Base-by-base conservation (phyloP, 2,888 invertebrate species). In the Pristionchus arcanus region DNA sequence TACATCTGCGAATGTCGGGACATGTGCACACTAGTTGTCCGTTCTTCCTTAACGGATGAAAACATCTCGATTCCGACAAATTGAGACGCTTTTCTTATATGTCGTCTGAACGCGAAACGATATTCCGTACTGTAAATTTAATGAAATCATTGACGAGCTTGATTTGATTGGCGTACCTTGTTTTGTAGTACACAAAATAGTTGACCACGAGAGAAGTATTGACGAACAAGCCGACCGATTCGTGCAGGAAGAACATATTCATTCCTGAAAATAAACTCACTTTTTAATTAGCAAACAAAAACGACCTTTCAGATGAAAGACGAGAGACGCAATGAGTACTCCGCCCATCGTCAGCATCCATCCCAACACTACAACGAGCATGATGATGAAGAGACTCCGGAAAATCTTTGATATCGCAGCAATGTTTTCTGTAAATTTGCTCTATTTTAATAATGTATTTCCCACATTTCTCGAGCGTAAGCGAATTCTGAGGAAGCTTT, bases 311-410 rank as follows among this genome's bases (percentile, higher is more conserved):
- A 87, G 15, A n/a, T 68, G 37, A 9, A 87, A 68, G 1, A 87
- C 37, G 0, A 68, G 15, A 11, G 37, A 28, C 4, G 87, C 87
- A 13, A 87, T 28, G 0, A 87, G 21, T 16, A 87, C 87, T 49
- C 87, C 87, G 1, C 66, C 42, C 87, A 87, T 87, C 0, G 87
- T 87, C 16, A 68, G n/a, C 28, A 68, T 59, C 87, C 87, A 87
- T 68, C 87, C 87, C 13, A 87, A 42, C 11, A 87, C 87, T 11
- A 87, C 87, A 4, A 87, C 68, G 0, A 87, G 11, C 87, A 87
- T 87, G 2, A 87, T 53, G 25, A 87, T 87, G 68, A 87, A 87
- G 49, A 87, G 68, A n/a, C 49, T 53, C 2, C 87, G 87, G 68
- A 87, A 87, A n/a, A 87, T 87, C n/a, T 31, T 59, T 0, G 42